These are phyloP conservation scores for Leptocoma aspasia DNA, from an alignment of 2,113 vertebrate species.

Conservation along the genomic window DNA sequence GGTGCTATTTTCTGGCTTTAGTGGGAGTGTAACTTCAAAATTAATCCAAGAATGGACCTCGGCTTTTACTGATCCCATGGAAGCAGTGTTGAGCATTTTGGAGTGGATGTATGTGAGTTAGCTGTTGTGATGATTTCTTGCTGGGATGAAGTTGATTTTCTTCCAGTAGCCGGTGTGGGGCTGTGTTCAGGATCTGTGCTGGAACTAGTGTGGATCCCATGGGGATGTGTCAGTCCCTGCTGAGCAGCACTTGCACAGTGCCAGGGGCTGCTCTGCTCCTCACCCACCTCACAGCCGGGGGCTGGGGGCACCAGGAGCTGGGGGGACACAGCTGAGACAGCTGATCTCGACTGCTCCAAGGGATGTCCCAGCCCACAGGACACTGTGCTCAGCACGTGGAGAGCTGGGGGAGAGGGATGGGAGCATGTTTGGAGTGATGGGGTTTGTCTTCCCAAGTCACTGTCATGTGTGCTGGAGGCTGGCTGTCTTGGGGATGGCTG, in stretches of 20 bases:
- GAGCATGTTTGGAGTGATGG: fast-evolving
- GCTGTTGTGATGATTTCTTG: background rate
- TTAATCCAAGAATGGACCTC: background rate
- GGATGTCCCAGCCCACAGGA: background rate
- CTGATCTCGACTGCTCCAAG: background rate
- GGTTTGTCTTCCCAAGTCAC: background rate
- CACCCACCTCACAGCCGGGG: fast-evolving
- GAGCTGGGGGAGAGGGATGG: background rate
- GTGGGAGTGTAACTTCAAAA: background rate
- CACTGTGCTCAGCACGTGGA: fast-evolving
- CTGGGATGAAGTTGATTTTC: background rate
- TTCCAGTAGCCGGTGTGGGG: background rate
- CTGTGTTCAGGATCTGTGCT: too few species aligned
- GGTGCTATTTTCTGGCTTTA: background rate
- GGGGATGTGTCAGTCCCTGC: background rate
- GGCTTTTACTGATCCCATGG: background rate
- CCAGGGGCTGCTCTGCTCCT: background rate
- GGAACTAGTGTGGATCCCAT: fast-evolving
- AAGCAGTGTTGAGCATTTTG: background rate
- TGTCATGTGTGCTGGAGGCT: fast-evolving
- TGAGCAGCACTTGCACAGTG: background rate
- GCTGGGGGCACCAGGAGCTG: background rate
- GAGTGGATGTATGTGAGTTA: background rate
- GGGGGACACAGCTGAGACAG: background rate
- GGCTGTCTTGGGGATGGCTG: background rate